Base-by-base conservation (phyloP, 2,113 vertebrate species). In the Ramphastos sulfuratus region DNA sequence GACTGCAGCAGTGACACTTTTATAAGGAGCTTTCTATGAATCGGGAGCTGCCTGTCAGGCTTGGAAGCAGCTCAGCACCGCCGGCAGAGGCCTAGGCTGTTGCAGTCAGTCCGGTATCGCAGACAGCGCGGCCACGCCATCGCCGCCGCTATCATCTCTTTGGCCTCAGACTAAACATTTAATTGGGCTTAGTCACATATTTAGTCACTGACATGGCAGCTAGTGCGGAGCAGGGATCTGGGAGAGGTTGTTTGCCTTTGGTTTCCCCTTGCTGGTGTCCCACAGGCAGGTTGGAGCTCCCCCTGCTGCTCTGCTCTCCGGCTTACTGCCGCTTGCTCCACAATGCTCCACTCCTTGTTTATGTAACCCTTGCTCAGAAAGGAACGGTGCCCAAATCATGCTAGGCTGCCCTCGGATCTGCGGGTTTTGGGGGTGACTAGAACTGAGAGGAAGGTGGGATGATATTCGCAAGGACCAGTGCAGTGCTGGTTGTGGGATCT, bases 281-380 rank as follows among this genome's bases (percentile, higher is more conserved):
- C 85, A 95, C n/a, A 52, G 52, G 46, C 90, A n/a, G 96, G 77
- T 87, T 91, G 96, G 63, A 97, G 98, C 98, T 96, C 98, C 97
- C 94, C 94, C 98, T 98, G 97, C 94, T 92, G 98, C 94, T 73
- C n/a, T 14, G 33, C 44, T 3, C 67, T 15, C 23, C 31, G 2
- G 46, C n/a, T 14, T 27, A 3, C 28, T 21, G 35, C 42, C 27
- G 3, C 6, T 15, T 19, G 9, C 78, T 28, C 42, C 8, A 2
- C 21, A 1, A 9, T 8, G 4, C 42, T 30, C 14, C 54, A 2
- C 44, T 1, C 7, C 61, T 30, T 4, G 0, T 52, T 54, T 63
- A 21, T 3, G 58, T 44, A 39, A 75, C 30, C 30, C 75, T 58
- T 24, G 30, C 72, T 81, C 18, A 21, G 64, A 56, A 5, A 20